A percentile compares a stretch with the other conserved stretches of the same genome.
phyloP scores from a whole-genome alignment of 2,888 invertebrate species.

The Ophonus ardosiacus region DNA sequence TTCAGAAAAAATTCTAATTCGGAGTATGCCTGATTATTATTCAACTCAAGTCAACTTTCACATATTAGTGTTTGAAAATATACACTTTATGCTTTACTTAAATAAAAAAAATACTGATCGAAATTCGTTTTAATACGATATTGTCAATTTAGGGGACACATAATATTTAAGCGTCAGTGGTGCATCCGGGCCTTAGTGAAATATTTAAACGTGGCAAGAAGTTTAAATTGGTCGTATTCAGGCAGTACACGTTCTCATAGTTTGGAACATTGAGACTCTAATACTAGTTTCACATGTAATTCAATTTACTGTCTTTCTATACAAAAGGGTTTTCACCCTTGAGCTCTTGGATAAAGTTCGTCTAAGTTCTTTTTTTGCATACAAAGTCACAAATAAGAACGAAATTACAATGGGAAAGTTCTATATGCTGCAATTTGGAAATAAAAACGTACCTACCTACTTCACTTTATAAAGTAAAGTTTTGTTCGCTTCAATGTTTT shows the following conservation, averaged over 20 bases:
- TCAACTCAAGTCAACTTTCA: too few relatives aligned
- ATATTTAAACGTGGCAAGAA: background rate
- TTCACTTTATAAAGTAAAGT: background rate
- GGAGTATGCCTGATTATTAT: too few relatives aligned
- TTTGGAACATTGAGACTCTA: background rate
- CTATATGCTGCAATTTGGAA: background rate
- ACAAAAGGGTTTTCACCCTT: background rate
- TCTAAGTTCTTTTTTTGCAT: background rate
- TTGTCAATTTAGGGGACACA: too few relatives aligned
- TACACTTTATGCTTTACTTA: too few relatives aligned
- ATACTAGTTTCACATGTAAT: constrained; percentile 2
- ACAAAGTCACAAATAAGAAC: background rate
- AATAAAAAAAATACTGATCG: too few relatives aligned
- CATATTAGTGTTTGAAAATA: too few relatives aligned
- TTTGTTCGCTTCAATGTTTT: too few relatives aligned
- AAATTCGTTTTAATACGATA: too few relatives aligned
- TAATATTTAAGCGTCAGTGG: too few relatives aligned
- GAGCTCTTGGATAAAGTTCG: background rate
- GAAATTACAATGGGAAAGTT: background rate
- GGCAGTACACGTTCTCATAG: background rate
- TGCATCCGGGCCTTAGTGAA: background rate
- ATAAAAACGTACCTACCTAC: background rate
- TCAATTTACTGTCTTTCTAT: background rate
- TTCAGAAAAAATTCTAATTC: too few relatives aligned
- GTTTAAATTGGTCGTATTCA: background rate